Percentiles rank a stretch among this genome's conserved stretches.
phyloP scores from a whole-genome alignment of 2,113 vertebrate species.

The Nanorana parkeri region DNA sequence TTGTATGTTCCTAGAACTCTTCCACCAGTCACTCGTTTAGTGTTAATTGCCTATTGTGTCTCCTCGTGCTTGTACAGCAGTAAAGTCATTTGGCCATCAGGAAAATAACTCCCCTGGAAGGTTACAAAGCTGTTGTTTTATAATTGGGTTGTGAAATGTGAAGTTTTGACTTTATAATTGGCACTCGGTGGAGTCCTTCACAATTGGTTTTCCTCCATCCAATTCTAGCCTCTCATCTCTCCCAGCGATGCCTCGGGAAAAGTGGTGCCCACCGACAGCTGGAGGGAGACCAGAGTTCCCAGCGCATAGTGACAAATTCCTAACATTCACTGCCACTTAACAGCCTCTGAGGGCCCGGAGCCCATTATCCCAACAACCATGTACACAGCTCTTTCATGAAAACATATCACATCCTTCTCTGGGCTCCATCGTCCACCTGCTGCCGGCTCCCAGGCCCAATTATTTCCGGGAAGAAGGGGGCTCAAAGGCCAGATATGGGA shows the following conservation, averaged over 20 bases:
- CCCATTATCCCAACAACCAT: conserved; percentile 15
- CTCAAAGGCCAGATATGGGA: too few relatives aligned
- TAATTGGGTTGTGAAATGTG: too few relatives aligned
- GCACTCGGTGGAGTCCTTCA: conserved; percentile 50
- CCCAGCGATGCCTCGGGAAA: conserved; percentile 57
- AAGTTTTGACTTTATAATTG: conserved; percentile 52
- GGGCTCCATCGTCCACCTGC: conserved; percentile 32
- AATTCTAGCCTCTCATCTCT: conserved; percentile 61
- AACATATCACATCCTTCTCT: not conserved
- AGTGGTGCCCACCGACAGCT: conserved; percentile 62
- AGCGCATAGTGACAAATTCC: conserved; percentile 69
- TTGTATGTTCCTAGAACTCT: not conserved
- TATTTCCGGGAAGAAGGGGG: not conserved
- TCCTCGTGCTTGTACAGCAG: conserved; percentile 56
- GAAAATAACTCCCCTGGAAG: too few relatives aligned
- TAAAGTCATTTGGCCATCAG: too few relatives aligned
- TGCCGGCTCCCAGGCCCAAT: not conserved
- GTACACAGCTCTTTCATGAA: conserved; percentile 12
- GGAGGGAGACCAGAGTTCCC: conserved; percentile 63
- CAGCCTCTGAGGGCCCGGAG: conserved; percentile 54
- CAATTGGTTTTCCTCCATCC: too few relatives aligned
- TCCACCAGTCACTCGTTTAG: not conserved
- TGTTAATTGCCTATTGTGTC: conserved; percentile 58
- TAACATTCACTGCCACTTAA: conserved; percentile 62
- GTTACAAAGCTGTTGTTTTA: conserved; percentile 66